Percentiles rank a stretch among this genome's conserved stretches.
Evolutionary conservation across 2,888 invertebrate species (phyloP).

Genomic region (Pristionchus exspectatus): DNA sequence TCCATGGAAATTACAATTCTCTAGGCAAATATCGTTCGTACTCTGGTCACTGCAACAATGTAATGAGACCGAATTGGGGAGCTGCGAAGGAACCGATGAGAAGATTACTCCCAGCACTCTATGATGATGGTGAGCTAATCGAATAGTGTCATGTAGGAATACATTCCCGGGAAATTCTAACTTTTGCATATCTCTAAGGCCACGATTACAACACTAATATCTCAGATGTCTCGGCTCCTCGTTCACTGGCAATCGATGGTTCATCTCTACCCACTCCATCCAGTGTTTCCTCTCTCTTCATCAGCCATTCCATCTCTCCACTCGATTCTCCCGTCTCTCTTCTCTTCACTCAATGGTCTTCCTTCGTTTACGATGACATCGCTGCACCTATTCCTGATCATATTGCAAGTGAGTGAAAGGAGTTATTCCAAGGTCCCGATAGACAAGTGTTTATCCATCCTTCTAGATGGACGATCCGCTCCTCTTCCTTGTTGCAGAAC

Average conservation of each 20-base stretch:
- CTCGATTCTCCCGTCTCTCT: constrained; percentile 84
- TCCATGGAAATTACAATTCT: neutral
- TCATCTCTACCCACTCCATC: constrained; percentile 8
- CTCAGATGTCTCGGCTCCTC: constrained; percentile 1
- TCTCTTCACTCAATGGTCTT: constrained; percentile 83
- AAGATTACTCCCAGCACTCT: constrained; percentile 73
- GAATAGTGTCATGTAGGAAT: no score
- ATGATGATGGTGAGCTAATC: constrained; percentile 73
- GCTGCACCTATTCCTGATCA: constrained; percentile 82
- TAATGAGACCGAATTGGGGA: constrained; percentile 75
- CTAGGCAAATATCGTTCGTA: constrained; percentile 70
- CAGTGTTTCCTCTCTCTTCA: constrained; percentile 40
- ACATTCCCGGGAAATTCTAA: no score
- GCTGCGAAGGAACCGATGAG: constrained; percentile 76
- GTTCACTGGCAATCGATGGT: neutral
- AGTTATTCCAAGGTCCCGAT: neutral
- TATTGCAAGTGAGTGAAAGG: constrained; percentile 79
- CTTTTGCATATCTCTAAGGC: no score
- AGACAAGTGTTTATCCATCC: neutral
- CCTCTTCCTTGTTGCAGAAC: constrained; percentile 70
- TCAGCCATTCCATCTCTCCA: constrained; percentile 52
- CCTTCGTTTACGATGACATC: constrained; percentile 77
- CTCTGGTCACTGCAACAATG: constrained; percentile 79
- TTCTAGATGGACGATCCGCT: constrained; percentile 23
- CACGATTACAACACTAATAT: neutral